A percentile compares a stretch with the other conserved stretches of the same genome.
Conservation (phyloP, 1,140 invertebrate species). For the Elymnias hypermnestra region DNA sequence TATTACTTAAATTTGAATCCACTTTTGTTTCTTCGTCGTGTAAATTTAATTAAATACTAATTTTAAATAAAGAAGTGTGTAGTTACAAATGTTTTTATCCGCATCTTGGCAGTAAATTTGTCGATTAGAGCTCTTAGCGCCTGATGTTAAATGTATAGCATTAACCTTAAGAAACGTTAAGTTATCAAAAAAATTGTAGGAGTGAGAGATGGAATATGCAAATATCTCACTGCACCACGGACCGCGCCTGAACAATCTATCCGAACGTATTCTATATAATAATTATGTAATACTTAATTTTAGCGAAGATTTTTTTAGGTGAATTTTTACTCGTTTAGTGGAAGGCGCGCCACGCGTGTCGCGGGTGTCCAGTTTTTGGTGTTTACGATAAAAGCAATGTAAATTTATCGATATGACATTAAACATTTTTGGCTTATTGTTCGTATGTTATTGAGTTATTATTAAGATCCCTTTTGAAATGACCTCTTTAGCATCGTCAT, state of each 20-base stretch:
- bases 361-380: slow-evolving; percentile 64
- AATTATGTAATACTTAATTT: slow-evolving; percentile 55
- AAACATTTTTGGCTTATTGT: slow-evolving; percentile 76
- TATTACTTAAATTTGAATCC: too few species aligned
- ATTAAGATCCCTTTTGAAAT: too few species aligned
- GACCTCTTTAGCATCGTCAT: too few species aligned
- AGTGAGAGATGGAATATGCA: background rate
- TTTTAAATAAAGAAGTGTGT: too few species aligned
- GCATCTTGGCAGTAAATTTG: too few species aligned
- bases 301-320: slow-evolving; percentile 68
- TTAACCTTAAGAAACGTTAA: too few species aligned
- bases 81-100: too few species aligned
- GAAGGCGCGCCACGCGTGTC: slow-evolving; percentile 39
- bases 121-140: too few species aligned
- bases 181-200: too few species aligned
- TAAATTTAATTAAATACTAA: too few species aligned
- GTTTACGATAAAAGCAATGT: slow-evolving; percentile 66
- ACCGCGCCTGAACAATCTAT: slow-evolving; percentile 38
- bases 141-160: too few species aligned
- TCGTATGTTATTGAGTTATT: slow-evolving; percentile 72
- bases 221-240: slow-evolving; percentile 7
- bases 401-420: slow-evolving; percentile 74
- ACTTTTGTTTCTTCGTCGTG: too few species aligned
- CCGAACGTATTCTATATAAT: slow-evolving; percentile 39
- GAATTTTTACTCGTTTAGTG: slow-evolving; percentile 69